Conservation (phyloP, 2,113 vertebrate genomes). For the Muscicapa adusta region DNA sequence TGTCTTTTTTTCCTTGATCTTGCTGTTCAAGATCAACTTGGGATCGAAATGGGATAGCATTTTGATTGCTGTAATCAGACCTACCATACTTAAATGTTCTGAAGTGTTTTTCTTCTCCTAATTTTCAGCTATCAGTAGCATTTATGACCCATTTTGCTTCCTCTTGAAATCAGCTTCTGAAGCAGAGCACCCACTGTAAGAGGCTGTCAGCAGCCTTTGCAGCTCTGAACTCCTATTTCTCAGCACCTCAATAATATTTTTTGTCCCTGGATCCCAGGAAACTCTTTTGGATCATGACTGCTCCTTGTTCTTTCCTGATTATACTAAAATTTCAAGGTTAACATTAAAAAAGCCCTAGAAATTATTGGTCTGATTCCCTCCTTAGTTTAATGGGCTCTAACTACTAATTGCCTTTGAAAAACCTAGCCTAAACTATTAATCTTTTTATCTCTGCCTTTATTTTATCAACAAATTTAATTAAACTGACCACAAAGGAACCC, state of each 20-base stretch:
- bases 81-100: neutral
- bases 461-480: neutral
- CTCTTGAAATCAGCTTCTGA: constrained; percentile 41
- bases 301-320: neutral
- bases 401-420: neutral
- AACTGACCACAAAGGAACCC: neutral
- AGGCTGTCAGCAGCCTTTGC: neutral
- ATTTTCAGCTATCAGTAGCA: neutral
- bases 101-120: constrained; percentile 28
- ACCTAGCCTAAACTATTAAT: neutral
- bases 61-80: constrained; percentile 56
- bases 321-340: neutral
- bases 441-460: neutral
- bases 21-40: neutral
- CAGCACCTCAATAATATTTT: neutral
- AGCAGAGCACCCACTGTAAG: neutral
- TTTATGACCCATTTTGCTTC: constrained; percentile 3
- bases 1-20: neutral
- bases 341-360: neutral
- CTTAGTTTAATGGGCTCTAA: neutral
- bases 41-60: neutral
- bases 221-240: neutral
- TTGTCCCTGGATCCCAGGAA: neutral
- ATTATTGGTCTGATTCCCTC: neutral
- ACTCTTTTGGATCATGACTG: neutral